Conservation (phyloP, 2,797 vertebrate genomes). For the Microctenopoma stevenorrisi region DNA sequence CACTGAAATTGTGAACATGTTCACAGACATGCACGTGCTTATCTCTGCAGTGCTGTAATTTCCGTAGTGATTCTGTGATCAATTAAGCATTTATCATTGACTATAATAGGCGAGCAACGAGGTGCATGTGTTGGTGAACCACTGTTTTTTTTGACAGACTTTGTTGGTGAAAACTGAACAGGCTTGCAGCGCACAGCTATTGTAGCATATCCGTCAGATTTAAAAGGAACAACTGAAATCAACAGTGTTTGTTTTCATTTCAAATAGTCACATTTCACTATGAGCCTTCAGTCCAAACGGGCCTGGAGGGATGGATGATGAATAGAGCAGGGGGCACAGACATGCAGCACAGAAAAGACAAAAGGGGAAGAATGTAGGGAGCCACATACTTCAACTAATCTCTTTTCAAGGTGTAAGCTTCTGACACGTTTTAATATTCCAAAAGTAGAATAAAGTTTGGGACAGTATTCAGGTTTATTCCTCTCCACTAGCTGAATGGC, state of each 20-base stretch:
- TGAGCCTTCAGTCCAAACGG: constrained; percentile 19
- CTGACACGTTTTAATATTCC: constrained; percentile 54
- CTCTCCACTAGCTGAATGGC: constrained; percentile 66
- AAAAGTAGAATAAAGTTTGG: constrained; percentile 62
- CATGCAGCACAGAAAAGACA: constrained; percentile 28
- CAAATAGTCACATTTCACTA: constrained; percentile 36
- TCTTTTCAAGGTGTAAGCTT: constrained; percentile 46
- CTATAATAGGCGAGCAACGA: constrained; percentile 50
- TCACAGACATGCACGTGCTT: constrained; percentile 19
- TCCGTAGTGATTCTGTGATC: constrained; percentile 31
- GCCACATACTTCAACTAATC: constrained; percentile 31
- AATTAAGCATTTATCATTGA: constrained; percentile 41
- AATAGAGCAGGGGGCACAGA: constrained; percentile 41
- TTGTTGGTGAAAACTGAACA: constrained; percentile 23
- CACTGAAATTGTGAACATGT: not conserved
- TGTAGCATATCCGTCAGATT: constrained; percentile 22
- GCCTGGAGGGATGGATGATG: constrained; percentile 44
- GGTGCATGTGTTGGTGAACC: constrained; percentile 26
- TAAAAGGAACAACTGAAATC: constrained; percentile 34
- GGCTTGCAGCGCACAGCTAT: constrained; percentile 15
- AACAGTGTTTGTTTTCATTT: constrained; percentile 58
- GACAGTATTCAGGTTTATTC: constrained; percentile 69
- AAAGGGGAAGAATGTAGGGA: constrained; percentile 16
- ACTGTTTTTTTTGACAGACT: constrained; percentile 1
- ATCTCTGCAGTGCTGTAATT: constrained; percentile 50